A percentile compares a stretch with the other conserved stretches of the same genome.
These are phyloP conservation scores for Paratilapia polleni DNA, from an alignment of 2,113 vertebrate species.

Conservation along the genomic window DNA sequence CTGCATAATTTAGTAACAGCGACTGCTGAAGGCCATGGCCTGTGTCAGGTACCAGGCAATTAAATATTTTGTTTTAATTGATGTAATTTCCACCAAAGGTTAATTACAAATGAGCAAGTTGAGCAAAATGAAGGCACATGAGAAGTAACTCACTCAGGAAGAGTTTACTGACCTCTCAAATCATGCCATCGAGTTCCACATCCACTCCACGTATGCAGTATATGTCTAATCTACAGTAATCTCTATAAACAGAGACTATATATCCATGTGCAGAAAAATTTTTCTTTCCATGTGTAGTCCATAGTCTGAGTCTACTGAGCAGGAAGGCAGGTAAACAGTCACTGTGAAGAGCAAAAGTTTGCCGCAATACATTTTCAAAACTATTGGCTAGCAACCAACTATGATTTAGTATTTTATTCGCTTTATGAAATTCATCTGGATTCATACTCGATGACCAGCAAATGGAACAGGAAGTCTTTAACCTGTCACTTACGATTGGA, in stretches of 20 bases:
- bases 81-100: not conserved
- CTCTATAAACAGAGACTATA: not conserved
- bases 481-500: no score
- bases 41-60: not conserved
- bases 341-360: no score
- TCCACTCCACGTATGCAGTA: not conserved
- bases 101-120: not conserved
- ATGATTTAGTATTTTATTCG: no score
- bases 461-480: no score
- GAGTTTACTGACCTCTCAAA: not conserved
- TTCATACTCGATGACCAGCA: no score
- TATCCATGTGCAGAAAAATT: not conserved
- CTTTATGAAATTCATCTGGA: no score
- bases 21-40: not conserved
- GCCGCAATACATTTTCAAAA: no score
- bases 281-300: not conserved
- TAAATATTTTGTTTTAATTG: not conserved
- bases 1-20: conserved; percentile 6
- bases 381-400: no score
- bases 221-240: not conserved
- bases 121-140: not conserved
- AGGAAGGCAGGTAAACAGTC: no score
- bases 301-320: not conserved
- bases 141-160: not conserved
- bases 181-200: not conserved